These are phyloP conservation scores for Porites evermanni DNA, from an alignment of 92 coral and sea anemone species.

Conservation along the genomic window DNA sequence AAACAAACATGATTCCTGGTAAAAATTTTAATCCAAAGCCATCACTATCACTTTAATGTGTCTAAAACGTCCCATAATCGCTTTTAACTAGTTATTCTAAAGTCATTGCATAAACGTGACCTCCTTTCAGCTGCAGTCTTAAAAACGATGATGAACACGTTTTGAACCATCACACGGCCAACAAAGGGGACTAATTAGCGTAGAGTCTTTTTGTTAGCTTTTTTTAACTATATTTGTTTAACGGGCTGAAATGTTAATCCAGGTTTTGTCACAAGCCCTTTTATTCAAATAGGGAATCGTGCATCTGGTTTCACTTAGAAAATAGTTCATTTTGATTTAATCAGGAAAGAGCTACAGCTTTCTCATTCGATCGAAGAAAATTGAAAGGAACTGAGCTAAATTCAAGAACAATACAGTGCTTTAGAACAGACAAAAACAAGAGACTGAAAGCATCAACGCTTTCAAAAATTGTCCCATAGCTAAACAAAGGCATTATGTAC, in stretches of 20 bases:
- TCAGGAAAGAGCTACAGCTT: background rate
- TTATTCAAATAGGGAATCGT: background rate
- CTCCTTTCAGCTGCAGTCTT: background rate
- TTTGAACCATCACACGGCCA: background rate
- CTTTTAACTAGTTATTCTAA: too few species aligned
- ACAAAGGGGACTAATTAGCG: slow-evolving; percentile 18
- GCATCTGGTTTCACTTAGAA: background rate
- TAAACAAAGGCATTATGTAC: slow-evolving; percentile 8
- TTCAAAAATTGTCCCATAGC: background rate
- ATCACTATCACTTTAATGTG: background rate
- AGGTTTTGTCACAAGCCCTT: background rate
- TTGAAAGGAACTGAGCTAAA: background rate
- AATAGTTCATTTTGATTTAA: background rate
- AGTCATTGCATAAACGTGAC: background rate
- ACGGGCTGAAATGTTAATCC: slow-evolving; percentile 9
- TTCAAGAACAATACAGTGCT: background rate
- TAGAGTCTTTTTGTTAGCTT: background rate
- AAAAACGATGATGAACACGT: background rate
- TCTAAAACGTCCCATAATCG: background rate
- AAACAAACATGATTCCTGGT: too few species aligned
- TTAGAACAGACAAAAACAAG: background rate
- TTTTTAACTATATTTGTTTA: slow-evolving; percentile 4
- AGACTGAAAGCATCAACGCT: background rate
- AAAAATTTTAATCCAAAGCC: too few species aligned
- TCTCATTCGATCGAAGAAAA: background rate